Conservation (phyloP, 2,888 invertebrate species). For the Cactoblastis cactorum region DNA sequence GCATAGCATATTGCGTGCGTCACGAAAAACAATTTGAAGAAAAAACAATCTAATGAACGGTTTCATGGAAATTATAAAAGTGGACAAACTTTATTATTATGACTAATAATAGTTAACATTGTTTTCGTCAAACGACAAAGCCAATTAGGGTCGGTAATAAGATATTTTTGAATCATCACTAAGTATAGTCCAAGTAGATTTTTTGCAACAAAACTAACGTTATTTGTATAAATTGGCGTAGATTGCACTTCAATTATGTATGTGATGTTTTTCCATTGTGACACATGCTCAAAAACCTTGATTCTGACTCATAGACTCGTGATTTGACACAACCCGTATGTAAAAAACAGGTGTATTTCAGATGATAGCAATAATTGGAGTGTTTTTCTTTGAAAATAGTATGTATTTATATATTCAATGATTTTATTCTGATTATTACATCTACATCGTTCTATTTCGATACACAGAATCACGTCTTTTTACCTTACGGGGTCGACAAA, state of each 20-base stretch:
- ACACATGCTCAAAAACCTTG: too few species aligned
- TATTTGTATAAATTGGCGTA: background rate
- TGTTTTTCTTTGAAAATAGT: too few species aligned
- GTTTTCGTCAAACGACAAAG: slow-evolving; percentile 11
- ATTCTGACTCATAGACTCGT: too few species aligned
- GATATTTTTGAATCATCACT: background rate
- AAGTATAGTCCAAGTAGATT: background rate
- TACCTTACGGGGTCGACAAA: too few species aligned
- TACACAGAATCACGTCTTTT: too few species aligned
- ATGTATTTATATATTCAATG: too few species aligned
- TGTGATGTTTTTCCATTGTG: background rate
- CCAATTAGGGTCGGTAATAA: background rate
- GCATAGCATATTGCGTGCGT: slow-evolving; percentile 48
- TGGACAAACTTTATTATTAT: slow-evolving; percentile 32
- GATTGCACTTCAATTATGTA: background rate
- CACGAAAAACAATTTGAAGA: slow-evolving; percentile 39
- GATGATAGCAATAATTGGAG: too few species aligned
- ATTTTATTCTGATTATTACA: too few species aligned
- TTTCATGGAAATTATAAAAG: slow-evolving; percentile 36
- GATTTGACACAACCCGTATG: too few species aligned
- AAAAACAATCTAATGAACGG: slow-evolving; percentile 34
- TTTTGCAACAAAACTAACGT: background rate
- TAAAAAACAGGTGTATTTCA: too few species aligned
- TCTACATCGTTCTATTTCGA: too few species aligned
- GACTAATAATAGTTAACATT: slow-evolving; percentile 10